Evolutionary conservation across 2,797 vertebrate genomes (phyloP).

Genomic region (Bradypodion pumilum): DNA sequence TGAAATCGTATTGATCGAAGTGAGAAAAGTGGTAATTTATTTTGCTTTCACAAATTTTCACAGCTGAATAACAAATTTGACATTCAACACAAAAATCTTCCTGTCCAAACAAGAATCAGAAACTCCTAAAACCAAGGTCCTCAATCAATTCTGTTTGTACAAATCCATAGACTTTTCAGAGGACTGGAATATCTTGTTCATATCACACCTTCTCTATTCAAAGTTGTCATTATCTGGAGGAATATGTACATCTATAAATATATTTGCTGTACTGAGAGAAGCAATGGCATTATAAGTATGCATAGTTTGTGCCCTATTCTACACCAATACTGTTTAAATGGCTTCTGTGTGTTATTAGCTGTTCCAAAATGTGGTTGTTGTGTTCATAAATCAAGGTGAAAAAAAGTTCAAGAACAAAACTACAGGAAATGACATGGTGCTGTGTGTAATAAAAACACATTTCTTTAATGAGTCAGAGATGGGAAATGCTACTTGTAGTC

Average conservation of each 20-base stretch:
- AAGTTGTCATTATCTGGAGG: slow-evolving; percentile 36
- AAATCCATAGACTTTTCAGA: slow-evolving; percentile 29
- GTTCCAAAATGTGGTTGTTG: slow-evolving; percentile 11
- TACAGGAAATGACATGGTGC: not conserved
- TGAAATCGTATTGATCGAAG: not conserved
- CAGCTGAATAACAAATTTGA: slow-evolving; percentile 28
- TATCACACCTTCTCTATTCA: slow-evolving; percentile 33
- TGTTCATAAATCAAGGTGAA: slow-evolving; percentile 39
- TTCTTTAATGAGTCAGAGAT: not conserved
- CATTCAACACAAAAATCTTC: slow-evolving; percentile 36
- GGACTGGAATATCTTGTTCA: not conserved
- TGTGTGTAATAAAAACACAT: not conserved
- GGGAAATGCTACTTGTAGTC: too few species aligned
- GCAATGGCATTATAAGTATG: not conserved
- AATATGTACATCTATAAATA: slow-evolving; percentile 42
- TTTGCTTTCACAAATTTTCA: not conserved
- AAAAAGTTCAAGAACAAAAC: not conserved
- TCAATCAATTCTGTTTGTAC: slow-evolving; percentile 22
- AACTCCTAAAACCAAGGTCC: not conserved
- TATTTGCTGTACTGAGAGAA: slow-evolving; percentile 25
- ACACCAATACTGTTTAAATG: slow-evolving; percentile 12
- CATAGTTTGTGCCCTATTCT: slow-evolving; percentile 30
- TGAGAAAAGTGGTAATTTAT: not conserved
- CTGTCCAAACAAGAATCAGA: slow-evolving; percentile 13
- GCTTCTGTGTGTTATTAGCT: slow-evolving; percentile 44